Conservation (phyloP, 2,113 vertebrate species). For the Scomber japonicus region DNA sequence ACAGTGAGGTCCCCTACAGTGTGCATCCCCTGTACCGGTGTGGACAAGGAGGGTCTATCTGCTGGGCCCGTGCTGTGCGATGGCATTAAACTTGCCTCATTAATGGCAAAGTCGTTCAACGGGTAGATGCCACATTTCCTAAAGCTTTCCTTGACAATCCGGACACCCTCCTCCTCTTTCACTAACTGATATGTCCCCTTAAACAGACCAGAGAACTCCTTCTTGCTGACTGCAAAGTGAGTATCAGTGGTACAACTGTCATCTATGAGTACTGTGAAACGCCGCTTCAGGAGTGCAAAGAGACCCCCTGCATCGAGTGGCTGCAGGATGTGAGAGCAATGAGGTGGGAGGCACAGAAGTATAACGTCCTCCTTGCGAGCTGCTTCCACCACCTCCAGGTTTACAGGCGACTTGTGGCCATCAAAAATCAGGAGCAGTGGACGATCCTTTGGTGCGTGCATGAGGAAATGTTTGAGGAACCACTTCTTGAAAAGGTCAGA, state of each 20-base stretch:
- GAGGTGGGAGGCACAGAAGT: constrained; percentile 74
- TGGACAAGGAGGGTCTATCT: constrained; percentile 46
- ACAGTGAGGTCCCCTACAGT: constrained; percentile 40
- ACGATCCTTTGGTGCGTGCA: constrained; percentile 62
- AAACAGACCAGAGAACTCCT: constrained; percentile 77
- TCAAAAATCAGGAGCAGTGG: constrained; percentile 76
- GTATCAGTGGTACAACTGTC: constrained; percentile 37
- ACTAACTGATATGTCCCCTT: constrained; percentile 63
- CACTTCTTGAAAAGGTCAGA: constrained; percentile 81
- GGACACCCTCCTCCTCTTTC: constrained; percentile 70
- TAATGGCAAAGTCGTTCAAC: constrained; percentile 49
- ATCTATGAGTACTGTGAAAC: constrained; percentile 55
- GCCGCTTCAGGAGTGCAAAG: constrained; percentile 71
- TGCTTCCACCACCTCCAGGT: constrained; percentile 76
- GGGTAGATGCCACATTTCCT: constrained; percentile 75
- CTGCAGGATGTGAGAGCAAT: constrained; percentile 79
- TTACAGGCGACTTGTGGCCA: constrained; percentile 74
- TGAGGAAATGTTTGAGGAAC: constrained; percentile 78
- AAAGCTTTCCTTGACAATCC: constrained; percentile 73
- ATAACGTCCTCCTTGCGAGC: constrained; percentile 71
- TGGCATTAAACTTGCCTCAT: constrained; percentile 50
- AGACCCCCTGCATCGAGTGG: constrained; percentile 63
- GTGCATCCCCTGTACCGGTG: constrained; percentile 27
- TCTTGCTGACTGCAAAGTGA: constrained; percentile 75
- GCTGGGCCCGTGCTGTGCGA: constrained; percentile 21